These are phyloP conservation scores for Pseudopleuronectes americanus DNA, from an alignment of 2,797 vertebrate genomes.

Conservation along the genomic window DNA sequence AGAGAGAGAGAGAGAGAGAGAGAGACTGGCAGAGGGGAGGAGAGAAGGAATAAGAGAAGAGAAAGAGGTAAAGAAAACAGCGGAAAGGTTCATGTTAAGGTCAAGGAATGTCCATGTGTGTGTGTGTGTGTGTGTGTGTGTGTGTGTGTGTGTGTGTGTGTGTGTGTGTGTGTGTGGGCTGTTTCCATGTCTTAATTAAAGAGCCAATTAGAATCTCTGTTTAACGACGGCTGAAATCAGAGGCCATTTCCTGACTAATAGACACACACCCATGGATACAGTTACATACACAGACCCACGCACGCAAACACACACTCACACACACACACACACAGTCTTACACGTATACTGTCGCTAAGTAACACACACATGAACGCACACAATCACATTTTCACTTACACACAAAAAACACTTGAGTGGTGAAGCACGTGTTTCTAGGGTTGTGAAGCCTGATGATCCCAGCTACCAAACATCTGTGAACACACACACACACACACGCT, in stretches of 20 bases:
- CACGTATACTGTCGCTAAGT: no score
- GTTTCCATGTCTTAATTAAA: constrained; percentile 74
- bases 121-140: constrained; percentile 27
- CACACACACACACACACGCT: neutral
- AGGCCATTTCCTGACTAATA: constrained; percentile 69
- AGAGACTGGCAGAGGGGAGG: neutral
- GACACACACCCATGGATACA: constrained; percentile 39
- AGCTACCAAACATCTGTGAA: neutral
- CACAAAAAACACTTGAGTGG: no score
- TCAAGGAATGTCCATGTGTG: constrained; percentile 34
- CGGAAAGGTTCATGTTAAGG: constrained; percentile 52
- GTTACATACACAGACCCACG: constrained; percentile 24
- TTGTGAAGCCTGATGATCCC: no score
- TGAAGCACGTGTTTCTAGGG: no score
- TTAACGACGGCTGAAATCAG: constrained; percentile 61
- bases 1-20: neutral
- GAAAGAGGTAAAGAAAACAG: constrained; percentile 35
- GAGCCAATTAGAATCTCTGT: constrained; percentile 65
- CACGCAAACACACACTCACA: neutral
- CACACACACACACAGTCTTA: constrained; percentile 4
- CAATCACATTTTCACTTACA: neutral
- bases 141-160: constrained; percentile 26
- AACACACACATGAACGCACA: no score
- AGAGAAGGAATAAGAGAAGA: constrained; percentile 3
- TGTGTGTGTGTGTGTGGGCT: constrained; percentile 22